These are phyloP conservation scores for Gnathochromis pfefferi DNA, from an alignment of 2,113 vertebrate genomes.

Conservation along the genomic window DNA sequence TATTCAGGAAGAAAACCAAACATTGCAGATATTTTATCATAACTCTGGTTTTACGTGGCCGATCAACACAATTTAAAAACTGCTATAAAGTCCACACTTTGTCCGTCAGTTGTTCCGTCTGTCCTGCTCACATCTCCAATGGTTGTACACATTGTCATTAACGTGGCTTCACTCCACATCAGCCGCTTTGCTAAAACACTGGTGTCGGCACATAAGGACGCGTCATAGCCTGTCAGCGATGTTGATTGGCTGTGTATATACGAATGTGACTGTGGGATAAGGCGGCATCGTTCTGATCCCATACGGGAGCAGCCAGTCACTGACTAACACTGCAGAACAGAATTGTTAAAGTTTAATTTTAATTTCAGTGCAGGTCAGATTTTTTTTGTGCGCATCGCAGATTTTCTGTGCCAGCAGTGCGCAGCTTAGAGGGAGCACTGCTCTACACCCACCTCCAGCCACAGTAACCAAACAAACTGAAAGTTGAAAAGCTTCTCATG, in stretches of 20 bases:
- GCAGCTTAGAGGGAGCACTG: background rate
- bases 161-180: no score
- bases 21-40: no score
- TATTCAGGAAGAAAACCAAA: no score
- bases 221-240: accelerated
- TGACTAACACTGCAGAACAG: accelerated
- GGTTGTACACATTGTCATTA: no score
- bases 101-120: accelerated
- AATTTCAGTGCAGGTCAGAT: background rate
- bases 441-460: background rate
- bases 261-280: background rate
- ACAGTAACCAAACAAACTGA: background rate
- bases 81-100: no score
- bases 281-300: accelerated
- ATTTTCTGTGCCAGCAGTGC: background rate
- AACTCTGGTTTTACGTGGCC: no score
- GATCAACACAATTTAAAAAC: no score
- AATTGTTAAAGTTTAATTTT: background rate
- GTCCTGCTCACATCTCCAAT: no score
- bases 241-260: accelerated
- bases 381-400: accelerated
- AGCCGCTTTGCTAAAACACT: no score
- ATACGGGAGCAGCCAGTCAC: background rate
- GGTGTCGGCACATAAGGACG: no score
- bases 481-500: background rate